Base-by-base conservation (phyloP, 92 coral and sea anemone genomes). In the Porites rus region DNA sequence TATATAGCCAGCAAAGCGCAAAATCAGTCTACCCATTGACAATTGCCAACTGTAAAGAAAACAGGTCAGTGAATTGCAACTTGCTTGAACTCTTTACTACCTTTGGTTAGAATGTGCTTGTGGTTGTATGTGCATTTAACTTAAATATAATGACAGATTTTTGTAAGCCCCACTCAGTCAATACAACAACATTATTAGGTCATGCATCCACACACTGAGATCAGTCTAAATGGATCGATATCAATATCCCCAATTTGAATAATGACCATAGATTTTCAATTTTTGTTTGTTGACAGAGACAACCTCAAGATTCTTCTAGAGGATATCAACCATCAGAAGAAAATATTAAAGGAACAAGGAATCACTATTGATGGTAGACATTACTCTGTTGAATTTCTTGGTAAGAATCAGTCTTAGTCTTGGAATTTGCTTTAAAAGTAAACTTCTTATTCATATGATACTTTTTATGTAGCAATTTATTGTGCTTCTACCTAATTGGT, bases 341-440 rank as follows among this genome's bases (percentile, higher is more conserved):
- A 78, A 31, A 19, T 61, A 10, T 63, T 78, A n/a, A 61, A 78
- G 72, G 83, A 78, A 12, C 53, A 28, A n/a, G 83, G 83, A 62
- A 78, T 78, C n/a, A 3, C 21, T 38, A 14, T 78, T 78, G 71
- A 78, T 78, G 83, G 83, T 8, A 78, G 28, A 19, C 71, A 78
- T 63, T 62, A 78, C 38, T 3, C 16, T 78, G 83, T 78, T 78
- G 83, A 78, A 63, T 78, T 78, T 66, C 58, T 66, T 31, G 83
- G 83, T 78, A 78, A 61, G 76, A 43, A 43, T 72, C 22, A 38
- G 46, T 38, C 46, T 38, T 38, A 4, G 6, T 38, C 46, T 38
- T 38, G 46, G 17, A 7, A 18, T 43, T 46, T 9, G 51, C 0
- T 46, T 75, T 22, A 8, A 25, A 75, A 18, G 11, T 54, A 2